phyloP scores from a whole-genome alignment of 2,113 vertebrate species.

The Globicephala melas region DNA sequence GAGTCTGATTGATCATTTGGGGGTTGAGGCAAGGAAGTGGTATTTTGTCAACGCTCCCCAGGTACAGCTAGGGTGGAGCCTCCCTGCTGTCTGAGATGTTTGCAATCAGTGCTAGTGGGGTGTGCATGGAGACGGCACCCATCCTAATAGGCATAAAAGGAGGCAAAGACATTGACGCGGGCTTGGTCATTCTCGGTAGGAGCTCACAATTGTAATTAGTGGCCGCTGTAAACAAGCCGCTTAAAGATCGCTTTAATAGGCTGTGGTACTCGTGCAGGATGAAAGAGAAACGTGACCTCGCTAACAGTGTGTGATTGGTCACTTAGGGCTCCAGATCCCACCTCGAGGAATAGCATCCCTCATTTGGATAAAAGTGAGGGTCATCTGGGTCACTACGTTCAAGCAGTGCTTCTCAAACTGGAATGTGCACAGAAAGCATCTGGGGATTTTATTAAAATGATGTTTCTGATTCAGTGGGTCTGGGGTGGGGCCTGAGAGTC shows the following conservation, averaged over 20 bases:
- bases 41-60: fast-evolving
- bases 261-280: fast-evolving
- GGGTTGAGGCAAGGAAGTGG: no score
- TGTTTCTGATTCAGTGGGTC: not conserved
- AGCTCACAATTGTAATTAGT: not conserved
- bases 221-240: no score
- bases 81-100: not conserved
- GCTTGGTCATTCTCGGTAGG: fast-evolving
- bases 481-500: not conserved
- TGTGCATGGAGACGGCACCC: no score
- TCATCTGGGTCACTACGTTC: fast-evolving
- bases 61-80: not conserved
- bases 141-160: fast-evolving
- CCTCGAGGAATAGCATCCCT: not conserved
- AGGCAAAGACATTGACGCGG: no score
- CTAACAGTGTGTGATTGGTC: not conserved
- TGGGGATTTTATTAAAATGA: not conserved
- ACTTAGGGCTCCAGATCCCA: not conserved
- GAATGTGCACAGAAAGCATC: not conserved
- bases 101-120: not conserved
- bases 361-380: no score
- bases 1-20: not conserved
- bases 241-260: not conserved
- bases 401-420: not conserved
- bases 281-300: not conserved